Percentiles rank a stretch among this genome's conserved stretches.
Evolutionary conservation across 2,797 vertebrate genomes (phyloP).

Genomic region (Malurus leucopterus): DNA sequence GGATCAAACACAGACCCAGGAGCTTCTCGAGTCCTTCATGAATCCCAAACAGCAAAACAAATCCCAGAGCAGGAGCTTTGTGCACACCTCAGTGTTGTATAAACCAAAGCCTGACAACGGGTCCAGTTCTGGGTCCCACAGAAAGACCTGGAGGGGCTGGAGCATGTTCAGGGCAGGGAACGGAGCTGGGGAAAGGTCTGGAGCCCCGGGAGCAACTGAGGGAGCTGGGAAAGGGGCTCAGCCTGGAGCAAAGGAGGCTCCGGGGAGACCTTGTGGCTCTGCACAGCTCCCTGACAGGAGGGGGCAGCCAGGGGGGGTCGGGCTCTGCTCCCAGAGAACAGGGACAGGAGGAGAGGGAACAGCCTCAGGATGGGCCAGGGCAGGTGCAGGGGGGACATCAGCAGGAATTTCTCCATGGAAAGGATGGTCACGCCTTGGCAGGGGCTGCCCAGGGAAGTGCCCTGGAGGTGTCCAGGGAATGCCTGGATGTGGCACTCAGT

Average conservation of each 20-base stretch:
- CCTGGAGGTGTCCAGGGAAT: neutral
- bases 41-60: neutral
- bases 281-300: neutral
- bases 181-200: accelerated
- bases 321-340: neutral
- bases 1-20: neutral
- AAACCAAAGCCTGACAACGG: neutral
- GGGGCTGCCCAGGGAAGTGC: neutral
- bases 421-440: accelerated
- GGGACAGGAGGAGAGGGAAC: neutral
- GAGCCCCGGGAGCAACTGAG: neutral
- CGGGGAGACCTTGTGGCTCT: neutral
- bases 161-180: accelerated
- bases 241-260: neutral
- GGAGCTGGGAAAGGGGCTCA: neutral
- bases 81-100: neutral
- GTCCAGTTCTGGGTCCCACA: neutral
- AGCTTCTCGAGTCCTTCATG: neutral
- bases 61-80: accelerated
- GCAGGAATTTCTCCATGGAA: neutral
- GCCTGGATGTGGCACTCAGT: neutral
- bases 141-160: neutral
- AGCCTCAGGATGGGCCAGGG: neutral
- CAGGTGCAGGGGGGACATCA: accelerated
- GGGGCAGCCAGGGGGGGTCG: accelerated